phyloP scores from a whole-genome alignment of 1,140 invertebrate genomes.

The Drosophila mauritiana region DNA sequence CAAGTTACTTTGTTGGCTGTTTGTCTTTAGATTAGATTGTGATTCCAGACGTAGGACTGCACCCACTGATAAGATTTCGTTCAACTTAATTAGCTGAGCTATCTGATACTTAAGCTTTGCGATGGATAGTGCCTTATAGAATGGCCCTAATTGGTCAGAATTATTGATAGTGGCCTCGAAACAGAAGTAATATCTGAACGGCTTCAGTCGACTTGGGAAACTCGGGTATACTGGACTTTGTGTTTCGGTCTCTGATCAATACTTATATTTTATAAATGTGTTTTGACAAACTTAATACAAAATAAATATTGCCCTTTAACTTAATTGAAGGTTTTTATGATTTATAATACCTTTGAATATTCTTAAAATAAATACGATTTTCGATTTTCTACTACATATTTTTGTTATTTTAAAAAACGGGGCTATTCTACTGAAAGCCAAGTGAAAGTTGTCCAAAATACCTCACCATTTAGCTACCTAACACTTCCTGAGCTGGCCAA shows the following conservation, averaged over 20 bases:
- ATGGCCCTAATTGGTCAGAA: slow-evolving; percentile 8
- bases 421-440: too few relatives aligned
- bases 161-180: slow-evolving; percentile 4
- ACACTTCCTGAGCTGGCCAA: background rate
- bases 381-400: too few relatives aligned
- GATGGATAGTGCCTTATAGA: slow-evolving; percentile 22
- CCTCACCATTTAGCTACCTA: background rate
- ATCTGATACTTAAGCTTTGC: background rate
- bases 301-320: background rate
- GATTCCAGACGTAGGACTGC: background rate
- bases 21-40: slow-evolving; percentile 40
- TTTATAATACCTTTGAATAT: too few relatives aligned
- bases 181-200: background rate
- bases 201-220: background rate
- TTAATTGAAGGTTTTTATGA: too few relatives aligned
- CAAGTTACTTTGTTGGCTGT: slow-evolving; percentile 14
- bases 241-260: background rate
- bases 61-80: slow-evolving; percentile 27
- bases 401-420: too few relatives aligned
- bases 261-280: background rate
- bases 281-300: background rate
- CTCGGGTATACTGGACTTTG: background rate
- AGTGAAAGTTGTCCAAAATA: background rate
- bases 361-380: too few relatives aligned
- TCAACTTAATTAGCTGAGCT: slow-evolving; percentile 17